Conservation (phyloP, 2,888 invertebrate species). For the Perithous albicinctus region DNA sequence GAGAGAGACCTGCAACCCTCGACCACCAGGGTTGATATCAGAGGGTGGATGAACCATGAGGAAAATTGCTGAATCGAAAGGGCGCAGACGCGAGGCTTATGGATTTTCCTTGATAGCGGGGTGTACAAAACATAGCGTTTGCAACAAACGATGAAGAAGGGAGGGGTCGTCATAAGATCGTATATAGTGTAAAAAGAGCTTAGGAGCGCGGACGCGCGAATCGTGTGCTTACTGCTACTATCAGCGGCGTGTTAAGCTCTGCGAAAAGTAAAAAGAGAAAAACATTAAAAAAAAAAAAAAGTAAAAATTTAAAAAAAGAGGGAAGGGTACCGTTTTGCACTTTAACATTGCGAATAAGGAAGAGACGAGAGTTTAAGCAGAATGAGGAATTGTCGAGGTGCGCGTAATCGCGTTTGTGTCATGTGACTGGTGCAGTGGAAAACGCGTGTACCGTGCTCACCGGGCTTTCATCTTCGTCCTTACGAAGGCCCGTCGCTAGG, state of each 20-base stretch:
- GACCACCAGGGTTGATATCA: neutral
- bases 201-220: constrained; percentile 48
- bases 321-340: no score
- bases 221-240: constrained; percentile 46
- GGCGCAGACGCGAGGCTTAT: constrained; percentile 84
- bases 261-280: constrained; percentile 75
- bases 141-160: constrained; percentile 51
- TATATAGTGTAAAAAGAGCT: constrained; percentile 52
- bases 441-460: constrained; percentile 54
- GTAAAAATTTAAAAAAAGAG: no score
- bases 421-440: constrained; percentile 70
- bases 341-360: constrained; percentile 10
- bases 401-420: constrained; percentile 70
- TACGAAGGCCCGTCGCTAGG: constrained; percentile 29
- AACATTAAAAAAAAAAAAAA: constrained; percentile 59
- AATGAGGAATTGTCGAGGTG: constrained; percentile 65
- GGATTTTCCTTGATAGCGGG: constrained; percentile 80
- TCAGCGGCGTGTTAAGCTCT: constrained; percentile 56
- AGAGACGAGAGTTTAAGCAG: neutral
- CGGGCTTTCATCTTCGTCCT: constrained; percentile 34
- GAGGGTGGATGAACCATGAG: constrained; percentile 49
- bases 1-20: constrained; percentile 8
- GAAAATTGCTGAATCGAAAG: constrained; percentile 44
- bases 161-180: constrained; percentile 60
- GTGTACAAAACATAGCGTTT: constrained; percentile 58